Percentiles rank a stretch among this genome's conserved stretches.
Conservation (phyloP, 35 echinoderm and acorn worm species). For the Patiria miniata region DNA sequence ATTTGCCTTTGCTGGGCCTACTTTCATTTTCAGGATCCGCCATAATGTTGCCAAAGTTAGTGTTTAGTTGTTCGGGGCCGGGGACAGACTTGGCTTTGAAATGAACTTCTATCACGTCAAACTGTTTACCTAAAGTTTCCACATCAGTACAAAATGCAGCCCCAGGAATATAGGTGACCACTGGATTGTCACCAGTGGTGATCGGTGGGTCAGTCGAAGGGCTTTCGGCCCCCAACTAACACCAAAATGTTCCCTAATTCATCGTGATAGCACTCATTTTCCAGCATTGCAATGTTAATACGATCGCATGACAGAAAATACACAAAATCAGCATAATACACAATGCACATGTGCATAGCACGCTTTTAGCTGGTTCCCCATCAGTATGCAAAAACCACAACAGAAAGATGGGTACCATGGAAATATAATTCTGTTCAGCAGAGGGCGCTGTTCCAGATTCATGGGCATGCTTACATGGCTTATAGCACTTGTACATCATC, state of each 20-base stretch:
- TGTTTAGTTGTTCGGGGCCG: not conserved
- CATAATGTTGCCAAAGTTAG: not conserved
- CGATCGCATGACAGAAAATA: too few relatives aligned
- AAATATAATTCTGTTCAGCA: too few relatives aligned
- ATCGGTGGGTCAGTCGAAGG: slow-evolving; percentile 24
- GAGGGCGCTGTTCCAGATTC: too few relatives aligned
- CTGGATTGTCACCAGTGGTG: not conserved
- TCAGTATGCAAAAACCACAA: too few relatives aligned
- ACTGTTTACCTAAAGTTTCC: not conserved
- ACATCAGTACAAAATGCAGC: not conserved
- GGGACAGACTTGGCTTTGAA: not conserved
- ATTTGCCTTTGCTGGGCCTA: slow-evolving; percentile 5
- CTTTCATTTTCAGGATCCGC: not conserved
- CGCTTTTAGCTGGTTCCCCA: too few relatives aligned
- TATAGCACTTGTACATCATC: too few relatives aligned
- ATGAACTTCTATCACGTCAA: not conserved
- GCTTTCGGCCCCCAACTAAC: slow-evolving; percentile 27
- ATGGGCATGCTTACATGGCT: too few relatives aligned
- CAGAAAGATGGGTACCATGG: too few relatives aligned
- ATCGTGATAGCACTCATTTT: not conserved
- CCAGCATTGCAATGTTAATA: too few relatives aligned
- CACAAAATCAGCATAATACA: too few relatives aligned
- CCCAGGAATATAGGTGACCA: not conserved
- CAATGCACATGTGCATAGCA: too few relatives aligned
- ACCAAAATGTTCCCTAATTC: slow-evolving; percentile 3